Base-by-base conservation (phyloP, 2,113 vertebrate species). In the Brachionichthys hirsutus region DNA sequence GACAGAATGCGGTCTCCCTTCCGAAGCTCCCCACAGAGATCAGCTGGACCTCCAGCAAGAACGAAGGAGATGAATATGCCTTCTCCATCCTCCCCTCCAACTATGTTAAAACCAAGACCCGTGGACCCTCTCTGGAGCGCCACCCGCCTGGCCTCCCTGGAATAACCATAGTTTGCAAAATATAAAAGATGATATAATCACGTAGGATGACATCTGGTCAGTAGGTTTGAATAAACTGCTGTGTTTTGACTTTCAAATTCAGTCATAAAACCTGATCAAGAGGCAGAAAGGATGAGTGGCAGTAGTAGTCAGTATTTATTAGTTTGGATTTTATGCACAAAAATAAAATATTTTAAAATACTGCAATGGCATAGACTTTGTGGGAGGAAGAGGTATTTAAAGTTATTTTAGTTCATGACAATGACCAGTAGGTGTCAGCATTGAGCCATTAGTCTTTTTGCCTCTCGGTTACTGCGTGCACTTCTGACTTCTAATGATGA, bases 61-160 rank as follows among this genome's bases (percentile, higher is more conserved):
- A 99, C 98, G 82, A 98, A 99, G 58, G 97, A 99, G 79, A 98
- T 97, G 75, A 99, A 99, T 85, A 99, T 99, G 61, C 97, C 97
- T 84, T 98, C 96, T 73, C 96, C 97, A 60, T 98, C 97, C 87
- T 99, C 97, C 55, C 97, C 97, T 69, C 97, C 97, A 47, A 99
- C 97, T 43, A 99, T 99, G 90, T 99, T 99, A 85, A 99, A 99
- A 56, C 97, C 97, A 47, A 99, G 93, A 20, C 97, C 97, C 1
- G 97, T 98, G 45, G 95, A 93, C 22, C 96, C 97, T 43, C 96
- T 91, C 78, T 96, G 95, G 15, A 99, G 91, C 53, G 96, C 80
- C 6, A 98, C 93, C 78, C 95, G 95, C 80, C 97, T 89, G 54
- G 95, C 94, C 45, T 98, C 97, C 79, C 97, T 98, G 62, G 1